Conservation (phyloP, 2,113 vertebrate species). For the Ceyx cyanopectus region DNA sequence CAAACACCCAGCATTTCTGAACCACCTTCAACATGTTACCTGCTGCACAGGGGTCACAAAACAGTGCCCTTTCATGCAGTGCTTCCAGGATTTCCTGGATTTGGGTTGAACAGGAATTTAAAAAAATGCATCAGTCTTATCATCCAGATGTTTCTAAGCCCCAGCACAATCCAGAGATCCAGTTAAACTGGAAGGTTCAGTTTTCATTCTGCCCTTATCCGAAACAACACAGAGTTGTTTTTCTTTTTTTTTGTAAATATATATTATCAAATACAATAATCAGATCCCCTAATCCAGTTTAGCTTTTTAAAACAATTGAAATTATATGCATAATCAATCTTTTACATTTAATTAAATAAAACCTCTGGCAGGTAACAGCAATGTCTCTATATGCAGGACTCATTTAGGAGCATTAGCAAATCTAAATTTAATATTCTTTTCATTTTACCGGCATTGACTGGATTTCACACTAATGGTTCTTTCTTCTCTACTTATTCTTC, state of each 20-base stretch:
- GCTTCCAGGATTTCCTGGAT: background rate
- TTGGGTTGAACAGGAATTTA: background rate
- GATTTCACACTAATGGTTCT: constrained; percentile 58
- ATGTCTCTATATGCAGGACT: background rate
- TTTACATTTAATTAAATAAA: constrained; percentile 60
- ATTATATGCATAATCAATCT: constrained; percentile 50
- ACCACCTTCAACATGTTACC: background rate
- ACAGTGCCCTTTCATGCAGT: background rate
- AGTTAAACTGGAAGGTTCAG: background rate
- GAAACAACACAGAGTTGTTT: background rate
- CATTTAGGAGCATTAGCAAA: constrained; percentile 62
- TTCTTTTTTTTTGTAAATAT: background rate
- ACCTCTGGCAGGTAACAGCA: constrained; percentile 26
- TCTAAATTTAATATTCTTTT: constrained; percentile 64
- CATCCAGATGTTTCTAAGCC: background rate
- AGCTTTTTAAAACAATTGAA: constrained; percentile 33
- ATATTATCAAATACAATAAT: background rate
- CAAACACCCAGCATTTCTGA: background rate
- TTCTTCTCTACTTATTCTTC: constrained; percentile 52
- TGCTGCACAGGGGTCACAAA: background rate
- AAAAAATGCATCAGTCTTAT: background rate
- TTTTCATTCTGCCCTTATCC: background rate
- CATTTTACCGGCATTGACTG: constrained; percentile 35
- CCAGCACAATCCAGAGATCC: background rate
- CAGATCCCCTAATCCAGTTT: constrained; percentile 2